Percentiles rank a stretch among this genome's conserved stretches.
phyloP scores from a whole-genome alignment of 2,113 vertebrate species.

The Brienomyrus brachyistius region DNA sequence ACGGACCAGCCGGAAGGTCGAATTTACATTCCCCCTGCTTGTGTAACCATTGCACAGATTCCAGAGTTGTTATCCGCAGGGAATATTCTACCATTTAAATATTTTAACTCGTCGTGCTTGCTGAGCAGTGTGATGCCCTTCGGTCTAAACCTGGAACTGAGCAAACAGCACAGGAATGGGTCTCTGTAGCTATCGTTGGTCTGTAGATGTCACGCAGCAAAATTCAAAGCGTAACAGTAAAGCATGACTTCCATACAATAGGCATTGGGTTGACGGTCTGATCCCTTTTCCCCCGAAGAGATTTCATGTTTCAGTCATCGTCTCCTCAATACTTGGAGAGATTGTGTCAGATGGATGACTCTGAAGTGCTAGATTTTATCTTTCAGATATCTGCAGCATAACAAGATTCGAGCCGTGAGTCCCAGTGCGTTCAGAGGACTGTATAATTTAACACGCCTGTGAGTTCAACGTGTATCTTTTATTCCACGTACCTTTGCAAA shows the following conservation, averaged over 20 bases:
- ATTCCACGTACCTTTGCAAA: background rate
- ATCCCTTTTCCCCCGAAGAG: background rate
- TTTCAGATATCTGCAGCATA: constrained; percentile 81
- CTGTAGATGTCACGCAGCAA: background rate
- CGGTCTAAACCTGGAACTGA: background rate
- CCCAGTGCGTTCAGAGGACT: constrained; percentile 81
- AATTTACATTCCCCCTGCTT: background rate
- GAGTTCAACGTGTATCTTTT: constrained; percentile 49
- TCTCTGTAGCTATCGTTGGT: background rate
- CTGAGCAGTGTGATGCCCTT: background rate
- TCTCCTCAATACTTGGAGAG: background rate
- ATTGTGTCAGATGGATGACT: background rate
- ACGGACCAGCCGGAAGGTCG: background rate
- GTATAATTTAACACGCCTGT: constrained; percentile 82
- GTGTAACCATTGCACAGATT: background rate
- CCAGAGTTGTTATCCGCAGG: background rate
- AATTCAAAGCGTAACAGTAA: background rate
- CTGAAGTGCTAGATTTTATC: background rate
- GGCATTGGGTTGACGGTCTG: background rate
- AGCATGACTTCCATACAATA: background rate
- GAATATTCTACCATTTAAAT: background rate
- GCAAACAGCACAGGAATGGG: background rate
- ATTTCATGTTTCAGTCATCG: background rate
- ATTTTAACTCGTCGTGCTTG: background rate
- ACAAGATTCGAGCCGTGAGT: constrained; percentile 71